Evolutionary conservation across 2,797 vertebrate species (phyloP).

Genomic region (Pantherophis alleghaniensis): DNA sequence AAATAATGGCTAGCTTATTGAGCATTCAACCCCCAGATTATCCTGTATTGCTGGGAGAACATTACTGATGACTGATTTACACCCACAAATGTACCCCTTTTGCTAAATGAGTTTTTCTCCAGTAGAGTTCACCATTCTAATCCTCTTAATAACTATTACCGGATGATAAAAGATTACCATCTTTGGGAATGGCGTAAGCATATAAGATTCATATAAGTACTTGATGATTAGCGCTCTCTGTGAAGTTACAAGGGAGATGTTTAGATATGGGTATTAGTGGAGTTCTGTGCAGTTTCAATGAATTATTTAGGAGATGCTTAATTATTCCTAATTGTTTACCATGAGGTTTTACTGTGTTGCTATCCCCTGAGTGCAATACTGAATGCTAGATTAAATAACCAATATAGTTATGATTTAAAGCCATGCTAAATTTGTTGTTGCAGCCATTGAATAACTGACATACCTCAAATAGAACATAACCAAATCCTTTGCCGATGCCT

Average conservation of each 20-base stretch:
- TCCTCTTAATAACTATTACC: background rate
- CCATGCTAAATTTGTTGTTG: background rate
- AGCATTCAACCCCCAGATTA: background rate
- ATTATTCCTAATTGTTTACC: conserved; percentile 2
- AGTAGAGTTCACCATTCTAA: background rate
- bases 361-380: background rate
- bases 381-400: background rate
- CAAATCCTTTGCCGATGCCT: conserved; percentile 90
- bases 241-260: background rate
- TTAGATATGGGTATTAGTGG: background rate
- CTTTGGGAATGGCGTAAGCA: background rate
- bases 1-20: background rate
- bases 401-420: background rate
- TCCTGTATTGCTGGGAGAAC: background rate
- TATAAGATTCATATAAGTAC: background rate
- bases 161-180: background rate
- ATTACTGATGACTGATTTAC: background rate
- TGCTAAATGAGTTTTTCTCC: background rate
- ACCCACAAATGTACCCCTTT: background rate
- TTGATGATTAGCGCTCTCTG: background rate
- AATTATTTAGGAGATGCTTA: background rate
- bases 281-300: background rate
- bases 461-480: conserved; percentile 94
- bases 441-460: background rate
- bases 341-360: background rate